Evolutionary conservation across 2,797 vertebrate genomes (phyloP), one percentile per base, ranked within the genome.

Genomic region (Hippoglossus hippoglossus): DNA sequence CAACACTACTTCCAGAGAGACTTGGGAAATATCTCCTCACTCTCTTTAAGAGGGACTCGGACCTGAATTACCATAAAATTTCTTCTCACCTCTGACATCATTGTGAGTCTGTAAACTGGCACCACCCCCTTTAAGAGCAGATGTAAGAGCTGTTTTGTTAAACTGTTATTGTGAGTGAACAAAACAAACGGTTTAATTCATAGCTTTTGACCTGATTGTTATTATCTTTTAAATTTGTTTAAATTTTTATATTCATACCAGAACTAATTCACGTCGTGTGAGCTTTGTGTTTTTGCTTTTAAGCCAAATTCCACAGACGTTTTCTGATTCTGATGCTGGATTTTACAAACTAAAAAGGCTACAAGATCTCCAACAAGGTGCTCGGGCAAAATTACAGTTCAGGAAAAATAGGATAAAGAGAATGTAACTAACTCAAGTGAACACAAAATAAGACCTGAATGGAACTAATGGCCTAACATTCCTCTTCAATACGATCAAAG

Each of bases 11-110:
- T 66, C 78, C 49, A 71, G 21, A 89, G 60, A 87, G 84, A 92
- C 44, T 71, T 53, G 36, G 41, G 21, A 34, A 59, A 79, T 22
- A 78, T 71, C 61, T 70, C 66, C 77, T 84, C 68, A 31, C 76
- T 49, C 81, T 80, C 82, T 94, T 93, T 93, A 94, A 94, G 90
- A 88, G 59, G 80, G 80, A 31, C 69, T 60, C 71, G 49, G 76
- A 71, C 73, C 65, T 75, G 88, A 74, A 94, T 96, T 95, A 95
- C 84, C 95, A 95, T 95, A 95, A 86, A 66, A 87, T 87, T 88
- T 77, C 89, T 91, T 89, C 77, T 87, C 71, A 69, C 68, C 77
- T 78, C 87, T 93, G 89, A 94, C 92, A 90, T 93, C 91, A 94
- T 7, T 41, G 49, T 67, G 44, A 69, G 75, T 51, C 68, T 83